Conservation (phyloP, 2,797 vertebrate genomes). For the Hoplostethus atlanticus region DNA sequence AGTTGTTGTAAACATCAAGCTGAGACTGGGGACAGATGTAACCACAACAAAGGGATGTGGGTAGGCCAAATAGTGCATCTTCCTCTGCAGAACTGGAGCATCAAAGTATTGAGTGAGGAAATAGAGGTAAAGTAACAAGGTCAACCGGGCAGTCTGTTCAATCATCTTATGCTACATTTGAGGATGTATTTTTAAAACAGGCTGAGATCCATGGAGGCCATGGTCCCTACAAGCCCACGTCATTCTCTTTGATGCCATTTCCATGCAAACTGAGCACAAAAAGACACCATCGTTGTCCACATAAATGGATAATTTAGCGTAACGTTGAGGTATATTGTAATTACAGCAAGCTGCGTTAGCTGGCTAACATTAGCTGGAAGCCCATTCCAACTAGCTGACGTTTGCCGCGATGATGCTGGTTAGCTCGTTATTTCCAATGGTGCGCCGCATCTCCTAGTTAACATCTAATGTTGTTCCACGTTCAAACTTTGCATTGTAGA, state of each 20-base stretch:
- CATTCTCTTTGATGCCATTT: neutral
- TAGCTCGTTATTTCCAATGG: conserved; percentile 50
- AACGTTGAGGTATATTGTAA: neutral
- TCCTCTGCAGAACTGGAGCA: neutral
- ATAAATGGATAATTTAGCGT: neutral
- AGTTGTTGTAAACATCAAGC: conserved; percentile 10
- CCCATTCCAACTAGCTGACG: conserved; percentile 69
- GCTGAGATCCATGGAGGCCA: conserved; percentile 7
- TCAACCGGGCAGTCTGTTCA: conserved; percentile 1
- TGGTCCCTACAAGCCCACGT: neutral
- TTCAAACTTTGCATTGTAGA: fast-evolving
- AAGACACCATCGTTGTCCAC: neutral
- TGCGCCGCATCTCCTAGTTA: neutral
- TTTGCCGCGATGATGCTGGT: conserved; percentile 60
- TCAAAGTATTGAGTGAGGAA: neutral
- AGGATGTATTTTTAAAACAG: neutral
- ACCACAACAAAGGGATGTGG: conserved; percentile 40
- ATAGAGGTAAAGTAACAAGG: neutral
- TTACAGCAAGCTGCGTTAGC: conserved; percentile 22
- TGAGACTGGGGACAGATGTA: conserved; percentile 7
- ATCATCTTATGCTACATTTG: conserved; percentile 12
- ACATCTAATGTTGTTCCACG: neutral
- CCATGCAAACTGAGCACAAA: neutral
- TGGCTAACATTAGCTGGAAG: conserved; percentile 62
- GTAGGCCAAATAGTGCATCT: neutral